These are phyloP conservation scores for Ellobium chinense DNA, from an alignment of 2,888 invertebrate species.

Conservation along the genomic window DNA sequence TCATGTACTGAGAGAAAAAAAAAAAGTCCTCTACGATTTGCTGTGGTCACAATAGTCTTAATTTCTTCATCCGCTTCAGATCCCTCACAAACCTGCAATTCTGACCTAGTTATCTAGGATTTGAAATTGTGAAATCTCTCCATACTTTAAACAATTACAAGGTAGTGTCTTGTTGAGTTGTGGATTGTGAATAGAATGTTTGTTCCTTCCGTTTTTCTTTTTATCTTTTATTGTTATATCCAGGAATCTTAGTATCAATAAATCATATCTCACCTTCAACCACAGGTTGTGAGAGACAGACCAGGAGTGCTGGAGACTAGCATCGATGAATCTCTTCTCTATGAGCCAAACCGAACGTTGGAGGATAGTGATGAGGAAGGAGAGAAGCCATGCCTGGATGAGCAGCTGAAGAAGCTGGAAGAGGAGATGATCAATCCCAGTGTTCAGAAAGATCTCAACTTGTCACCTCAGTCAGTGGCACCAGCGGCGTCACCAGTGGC, in stretches of 20 bases:
- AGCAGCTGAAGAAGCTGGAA: conserved; percentile 69
- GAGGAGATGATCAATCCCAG: conserved; percentile 53
- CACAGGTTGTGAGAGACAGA: conserved; percentile 22
- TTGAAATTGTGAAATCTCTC: too few species aligned
- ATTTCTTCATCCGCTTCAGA: too few species aligned
- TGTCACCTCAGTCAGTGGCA: conserved; percentile 32
- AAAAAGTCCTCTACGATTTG: too few species aligned
- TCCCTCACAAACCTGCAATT: too few species aligned
- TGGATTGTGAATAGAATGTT: background rate
- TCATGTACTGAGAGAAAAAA: too few species aligned
- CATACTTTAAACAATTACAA: too few species aligned
- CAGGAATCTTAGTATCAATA: too few species aligned
- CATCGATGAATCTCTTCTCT: conserved; percentile 52
- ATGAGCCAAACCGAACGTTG: conserved; percentile 58
- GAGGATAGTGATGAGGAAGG: conserved; percentile 56
- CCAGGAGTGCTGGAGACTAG: conserved; percentile 49
- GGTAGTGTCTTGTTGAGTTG: too few species aligned
- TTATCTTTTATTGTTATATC: too few species aligned
- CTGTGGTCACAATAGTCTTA: too few species aligned
- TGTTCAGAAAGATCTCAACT: conserved; percentile 51
- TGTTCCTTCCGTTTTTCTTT: background rate
- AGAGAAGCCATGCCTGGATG: conserved; percentile 63
- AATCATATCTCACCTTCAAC: background rate
- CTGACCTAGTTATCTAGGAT: too few species aligned
- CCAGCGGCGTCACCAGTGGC: conserved; percentile 38